Evolutionary conservation across 2,888 invertebrate genomes (phyloP), one percentile per base, ranked within the genome.

Genomic region (Drosophila kanekoi): DNA sequence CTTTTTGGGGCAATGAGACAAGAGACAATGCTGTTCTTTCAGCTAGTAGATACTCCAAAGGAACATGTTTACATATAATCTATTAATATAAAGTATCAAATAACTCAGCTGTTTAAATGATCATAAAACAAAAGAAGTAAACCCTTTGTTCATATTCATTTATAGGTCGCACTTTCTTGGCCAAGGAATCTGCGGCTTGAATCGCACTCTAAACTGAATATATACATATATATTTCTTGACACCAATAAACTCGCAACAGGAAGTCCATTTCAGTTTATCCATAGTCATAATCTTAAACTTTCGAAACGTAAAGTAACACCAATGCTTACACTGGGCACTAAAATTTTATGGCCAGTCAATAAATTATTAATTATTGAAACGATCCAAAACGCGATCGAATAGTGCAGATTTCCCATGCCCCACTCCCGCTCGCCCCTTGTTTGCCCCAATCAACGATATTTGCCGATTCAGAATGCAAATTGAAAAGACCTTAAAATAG

Each of bases 401-500:
- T 59, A 72, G 51, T 72, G 78, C 75, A 75, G 74, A 84, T 72
- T 72, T 83, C 33, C 16, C 49, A 44, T 44, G 37, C 11, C 35
- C 28, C n/a, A n/a, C n/a, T 10, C 38, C 28, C 13, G 9, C 32
- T 14, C 48, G 2, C 18, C 32, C 35, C 38, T 1, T 3, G 51
- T 41, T 32, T 32, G 38, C 38, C 23, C 49, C 83, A 85, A 83
- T 83, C 82, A 85, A 69, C 45, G 49, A 61, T 58, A 60, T 69
- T 69, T 47, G 52, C 58, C 61, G 74, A 76, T 80, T 70, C 70
- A 16, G 65, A 68, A 81, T 81, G 80, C 81, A 90, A 90, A 90
- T 90, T 90, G 77, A 90, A 89, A 90, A 89, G 88, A 82, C 90
- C 90, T 90, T 79, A 76, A 90, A 85, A 90, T 72, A 76, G 72